These are phyloP conservation scores for Mesitornis unicolor DNA, from an alignment of 2,113 vertebrate genomes.

Conservation along the genomic window DNA sequence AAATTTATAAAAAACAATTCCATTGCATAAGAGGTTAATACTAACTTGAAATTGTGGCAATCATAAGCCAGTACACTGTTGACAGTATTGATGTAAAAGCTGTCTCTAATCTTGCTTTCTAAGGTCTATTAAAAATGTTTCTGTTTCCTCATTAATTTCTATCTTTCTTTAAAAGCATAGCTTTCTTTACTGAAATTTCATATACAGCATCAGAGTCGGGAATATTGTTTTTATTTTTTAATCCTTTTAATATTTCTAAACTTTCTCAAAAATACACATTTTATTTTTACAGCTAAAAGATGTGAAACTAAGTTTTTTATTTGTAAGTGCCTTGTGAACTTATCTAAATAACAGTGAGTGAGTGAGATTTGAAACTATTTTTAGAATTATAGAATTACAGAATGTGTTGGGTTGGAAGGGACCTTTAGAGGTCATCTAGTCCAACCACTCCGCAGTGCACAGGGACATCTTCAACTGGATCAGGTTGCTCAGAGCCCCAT, in stretches of 20 bases:
- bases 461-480: too few relatives aligned
- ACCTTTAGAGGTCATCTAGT: too few relatives aligned
- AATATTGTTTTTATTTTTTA: neutral
- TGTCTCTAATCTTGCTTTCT: neutral
- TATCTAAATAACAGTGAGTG: neutral
- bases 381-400: too few relatives aligned
- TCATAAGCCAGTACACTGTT: neutral
- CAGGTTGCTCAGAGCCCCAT: too few relatives aligned
- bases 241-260: neutral
- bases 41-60: neutral
- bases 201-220: neutral
- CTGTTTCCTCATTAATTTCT: neutral
- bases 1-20: slow-evolving; percentile 62
- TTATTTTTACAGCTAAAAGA: neutral
- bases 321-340: neutral
- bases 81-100: neutral
- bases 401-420: too few relatives aligned
- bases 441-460: too few relatives aligned
- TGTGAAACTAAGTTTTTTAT: neutral
- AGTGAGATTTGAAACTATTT: neutral
- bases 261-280: neutral
- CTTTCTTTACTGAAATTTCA: neutral
- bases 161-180: neutral
- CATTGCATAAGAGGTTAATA: neutral
- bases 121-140: neutral